These are phyloP conservation scores for Temnothorax longispinosus DNA, from an alignment of 1,140 invertebrate species.

Conservation along the genomic window DNA sequence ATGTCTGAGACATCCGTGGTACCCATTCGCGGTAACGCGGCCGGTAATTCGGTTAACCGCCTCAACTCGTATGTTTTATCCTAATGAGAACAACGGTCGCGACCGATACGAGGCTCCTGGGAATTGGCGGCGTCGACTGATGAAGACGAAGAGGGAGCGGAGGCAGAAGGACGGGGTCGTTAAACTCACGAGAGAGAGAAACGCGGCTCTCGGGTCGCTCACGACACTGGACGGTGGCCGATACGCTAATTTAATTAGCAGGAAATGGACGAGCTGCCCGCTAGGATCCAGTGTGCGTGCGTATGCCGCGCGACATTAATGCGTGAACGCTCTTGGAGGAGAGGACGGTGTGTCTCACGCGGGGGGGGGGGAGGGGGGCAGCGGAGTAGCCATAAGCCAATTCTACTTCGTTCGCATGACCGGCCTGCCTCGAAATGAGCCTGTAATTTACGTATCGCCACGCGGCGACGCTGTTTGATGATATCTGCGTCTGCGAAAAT, in stretches of 20 bases:
- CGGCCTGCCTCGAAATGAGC: constrained; percentile 17
- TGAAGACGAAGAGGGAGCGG: constrained; percentile 77
- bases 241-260: constrained; percentile 84
- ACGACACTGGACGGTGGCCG: constrained; percentile 72
- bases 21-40: constrained; percentile 64
- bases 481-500: constrained; percentile 54
- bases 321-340: constrained; percentile 61
- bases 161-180: constrained; percentile 67
- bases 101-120: constrained; percentile 80
- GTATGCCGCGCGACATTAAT: constrained; percentile 71
- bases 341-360: background rate
- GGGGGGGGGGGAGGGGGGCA: background rate
- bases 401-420: constrained; percentile 64
- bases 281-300: constrained; percentile 68
- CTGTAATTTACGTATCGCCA: constrained; percentile 59
- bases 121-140: constrained; percentile 78
- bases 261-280: constrained; percentile 70
- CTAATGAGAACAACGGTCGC: constrained; percentile 82
- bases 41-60: constrained; percentile 80
- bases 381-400: background rate
- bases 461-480: constrained; percentile 43
- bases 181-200: constrained; percentile 62
- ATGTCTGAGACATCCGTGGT: background rate
- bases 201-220: constrained; percentile 65
- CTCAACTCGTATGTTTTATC: constrained; percentile 81